phyloP scores from a whole-genome alignment of 1,140 invertebrate genomes.

The Dendrolimus kikuchii region DNA sequence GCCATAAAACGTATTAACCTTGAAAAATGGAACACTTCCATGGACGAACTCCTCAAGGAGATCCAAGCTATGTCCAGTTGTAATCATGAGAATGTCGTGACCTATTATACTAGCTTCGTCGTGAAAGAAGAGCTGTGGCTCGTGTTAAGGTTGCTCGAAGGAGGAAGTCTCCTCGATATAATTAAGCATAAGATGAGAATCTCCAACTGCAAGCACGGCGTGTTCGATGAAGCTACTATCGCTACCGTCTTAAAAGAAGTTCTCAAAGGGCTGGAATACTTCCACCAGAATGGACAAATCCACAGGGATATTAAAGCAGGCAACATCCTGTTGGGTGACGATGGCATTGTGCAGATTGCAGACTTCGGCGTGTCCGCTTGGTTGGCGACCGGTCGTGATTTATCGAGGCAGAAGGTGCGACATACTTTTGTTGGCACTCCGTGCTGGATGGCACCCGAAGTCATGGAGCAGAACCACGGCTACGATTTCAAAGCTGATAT shows the following conservation, averaged over 20 bases:
- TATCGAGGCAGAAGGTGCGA: slow-evolving; percentile 94
- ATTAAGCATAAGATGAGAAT: slow-evolving; percentile 97
- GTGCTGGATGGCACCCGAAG: slow-evolving; percentile 99
- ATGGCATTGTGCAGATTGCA: slow-evolving; percentile 98
- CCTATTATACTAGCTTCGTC: slow-evolving; percentile 98
- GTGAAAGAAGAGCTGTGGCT: slow-evolving; percentile 99
- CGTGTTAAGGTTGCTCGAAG: slow-evolving; percentile 88
- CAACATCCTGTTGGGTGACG: slow-evolving; percentile 97
- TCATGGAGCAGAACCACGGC: slow-evolving; percentile 99
- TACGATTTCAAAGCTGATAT: slow-evolving; percentile 99
- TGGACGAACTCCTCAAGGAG: slow-evolving; percentile 98
- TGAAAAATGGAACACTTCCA: slow-evolving; percentile 99
- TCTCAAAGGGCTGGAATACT: slow-evolving; percentile 98
- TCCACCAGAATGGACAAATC: slow-evolving; percentile 99
- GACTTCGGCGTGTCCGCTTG: slow-evolving; percentile 96
- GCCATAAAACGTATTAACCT: slow-evolving; percentile 99
- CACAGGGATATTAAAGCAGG: slow-evolving; percentile 99
- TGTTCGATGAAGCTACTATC: slow-evolving; percentile 99
- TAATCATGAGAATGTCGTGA: slow-evolving; percentile 99
- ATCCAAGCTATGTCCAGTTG: slow-evolving; percentile 99
- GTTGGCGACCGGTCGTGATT: slow-evolving; percentile 92
- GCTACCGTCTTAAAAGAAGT: slow-evolving; percentile 98
- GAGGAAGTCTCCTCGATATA: slow-evolving; percentile 95
- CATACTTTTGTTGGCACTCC: slow-evolving; percentile 99
- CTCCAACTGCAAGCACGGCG: slow-evolving; percentile 95